Base-by-base conservation (phyloP, 2,797 vertebrate genomes). In the Peromyscus nudipes region DNA sequence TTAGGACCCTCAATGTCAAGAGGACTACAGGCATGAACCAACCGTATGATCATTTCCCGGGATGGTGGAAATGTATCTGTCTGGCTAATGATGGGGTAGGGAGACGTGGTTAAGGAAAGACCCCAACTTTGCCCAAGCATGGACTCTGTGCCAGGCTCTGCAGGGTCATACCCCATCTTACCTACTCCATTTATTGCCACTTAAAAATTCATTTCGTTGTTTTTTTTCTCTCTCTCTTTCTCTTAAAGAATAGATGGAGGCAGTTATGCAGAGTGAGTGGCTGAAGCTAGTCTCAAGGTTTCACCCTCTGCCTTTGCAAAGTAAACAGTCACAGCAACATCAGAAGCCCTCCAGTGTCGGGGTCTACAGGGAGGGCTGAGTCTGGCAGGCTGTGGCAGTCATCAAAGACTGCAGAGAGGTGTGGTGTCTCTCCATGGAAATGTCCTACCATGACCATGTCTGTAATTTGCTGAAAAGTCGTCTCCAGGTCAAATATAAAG, bases 21-120 rank as follows among this genome's bases (percentile, higher is more conserved):
- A 73, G 55, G 46, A 13, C 52, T 6, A 23, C 80, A 88, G 34
- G 31, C 31, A 8, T 4, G 10, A 64, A 43, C 6, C 43, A 43
- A 2, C 29, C 4, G 13, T 0, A 25, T 10, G 49, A 37, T 37
- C 46, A 60, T 87, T 9, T 27, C 3, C 40, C 13, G 12, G 13
- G 0, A 0, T 2, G 81, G 13, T 1, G 0, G 8, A 64, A 31
- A 27, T 27, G 11, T 31, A 11, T 71, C n/a, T 49, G 6, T 65
- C 7, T 31, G n/a, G 19, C 87, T 17, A 64, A 79, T 5, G 46
- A 21, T 9, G 25, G 27, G 0, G 9, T 2, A 34, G 27, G 19
- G 3, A 52, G 52, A 55, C 86, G 10, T 0, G 1, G 4, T 37
- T 60, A 0, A 0, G 4, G 40, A 92, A 40, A 27, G n/a, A 64